These are phyloP conservation scores for Delia radicum DNA, from an alignment of 1,140 invertebrate genomes.

Conservation along the genomic window DNA sequence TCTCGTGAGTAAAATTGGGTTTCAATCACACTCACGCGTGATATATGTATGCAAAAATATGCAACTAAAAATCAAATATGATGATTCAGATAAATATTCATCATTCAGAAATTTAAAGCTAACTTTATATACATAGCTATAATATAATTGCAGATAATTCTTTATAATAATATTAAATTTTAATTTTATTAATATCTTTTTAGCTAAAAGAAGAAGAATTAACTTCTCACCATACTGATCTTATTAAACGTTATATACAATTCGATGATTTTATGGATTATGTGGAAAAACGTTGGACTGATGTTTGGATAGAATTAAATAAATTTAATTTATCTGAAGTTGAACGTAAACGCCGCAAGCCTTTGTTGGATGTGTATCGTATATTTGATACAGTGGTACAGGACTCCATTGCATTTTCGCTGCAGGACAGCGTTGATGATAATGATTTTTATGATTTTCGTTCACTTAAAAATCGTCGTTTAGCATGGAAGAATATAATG, in stretches of 20 bases:
- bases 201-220: slow-evolving; percentile 45
- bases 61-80: no score
- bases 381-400: slow-evolving; percentile 53
- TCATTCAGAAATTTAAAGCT: no score
- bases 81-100: no score
- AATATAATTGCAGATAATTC: no score
- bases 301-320: slow-evolving; percentile 51
- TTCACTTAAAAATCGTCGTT: slow-evolving; percentile 46
- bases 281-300: slow-evolving; percentile 50
- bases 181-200: background rate
- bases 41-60: no score
- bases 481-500: slow-evolving; percentile 54
- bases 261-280: slow-evolving; percentile 54
- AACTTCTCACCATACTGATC: slow-evolving; percentile 40
- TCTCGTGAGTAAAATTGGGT: no score
- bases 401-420: slow-evolving; percentile 48
- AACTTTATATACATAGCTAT: no score
- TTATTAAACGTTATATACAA: slow-evolving; percentile 50
- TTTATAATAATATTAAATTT: background rate
- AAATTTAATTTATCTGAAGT: slow-evolving; percentile 50
- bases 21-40: no score
- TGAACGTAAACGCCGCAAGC: slow-evolving; percentile 46
- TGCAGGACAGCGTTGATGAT: slow-evolving; percentile 48
- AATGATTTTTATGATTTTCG: slow-evolving; percentile 51
- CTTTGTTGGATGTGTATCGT: slow-evolving; percentile 49